Evolutionary conservation across 2,113 vertebrate genomes (phyloP), one percentile per base, ranked within the genome.

Genomic region (Cariama cristata): DNA sequence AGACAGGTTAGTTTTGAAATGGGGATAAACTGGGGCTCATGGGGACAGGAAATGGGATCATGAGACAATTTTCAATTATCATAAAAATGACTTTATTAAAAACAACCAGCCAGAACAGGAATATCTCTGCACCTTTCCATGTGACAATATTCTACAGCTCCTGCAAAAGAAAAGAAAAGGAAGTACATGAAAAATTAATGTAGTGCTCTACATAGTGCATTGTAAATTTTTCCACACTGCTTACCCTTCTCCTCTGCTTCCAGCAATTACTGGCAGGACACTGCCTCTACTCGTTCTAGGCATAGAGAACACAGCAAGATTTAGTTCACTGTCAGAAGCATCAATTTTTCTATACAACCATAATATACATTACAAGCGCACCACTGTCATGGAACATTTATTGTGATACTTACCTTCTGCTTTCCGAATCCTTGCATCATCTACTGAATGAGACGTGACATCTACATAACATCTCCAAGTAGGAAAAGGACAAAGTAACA

Each of bases 141-240:
- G 0, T 17, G 74, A 24, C 77, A 75, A 14, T 28, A 86, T 90
- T 19, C 59, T 63, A 38, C 77, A 79, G 95, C 71, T 77, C 93
- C 97, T 97, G 89, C 23, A 94, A 97, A 90, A 96, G 58, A 96
- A 94, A 93, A 96, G 52, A 81, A 97, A 80, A 86, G 21, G 58
- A 71, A 74, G 80, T 3, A 44, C 42, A 88, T 94, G 79, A 96
- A 94, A 91, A 92, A 93, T 23, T 22, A 73, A 59, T 50, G 9
- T 9, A 67, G 71, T 45, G 67, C n/a, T 76, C n/a, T 33, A 18
- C 0, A 7, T 23, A 67, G 67, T 0, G 1, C 50, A 33, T 0
- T 40, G 63, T 27, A 66, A 66, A 30, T 71, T 86, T 83, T 86
- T 73, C 79, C 77, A 83, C 28, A 8, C 26, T 95, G 84, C 97